A percentile compares a stretch with the other conserved stretches of the same genome.
Evolutionary conservation across 2,797 vertebrate species (phyloP).

Genomic region (Ispidina lecontei): DNA sequence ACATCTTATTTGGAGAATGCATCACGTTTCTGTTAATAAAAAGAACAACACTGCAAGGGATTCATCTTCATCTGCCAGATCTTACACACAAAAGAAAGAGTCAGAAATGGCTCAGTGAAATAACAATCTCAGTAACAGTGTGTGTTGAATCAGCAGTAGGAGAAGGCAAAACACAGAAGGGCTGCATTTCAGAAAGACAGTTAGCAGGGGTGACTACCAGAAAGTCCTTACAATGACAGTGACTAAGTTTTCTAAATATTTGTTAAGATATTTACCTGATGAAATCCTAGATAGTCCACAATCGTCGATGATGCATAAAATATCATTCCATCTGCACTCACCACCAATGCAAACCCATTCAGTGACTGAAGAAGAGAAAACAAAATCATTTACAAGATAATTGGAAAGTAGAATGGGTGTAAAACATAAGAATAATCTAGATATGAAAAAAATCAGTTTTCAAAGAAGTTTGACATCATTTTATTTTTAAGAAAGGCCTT

Average conservation of each 20-base stretch:
- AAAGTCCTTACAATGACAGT: not conserved
- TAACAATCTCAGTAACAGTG: not conserved
- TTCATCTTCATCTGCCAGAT: not conserved
- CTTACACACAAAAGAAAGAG: not conserved
- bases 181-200: not conserved
- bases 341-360: constrained; percentile 92
- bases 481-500: not conserved
- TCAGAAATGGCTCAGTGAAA: not conserved
- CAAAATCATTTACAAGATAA: not conserved
- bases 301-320: constrained; percentile 95
- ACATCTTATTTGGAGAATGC: not conserved
- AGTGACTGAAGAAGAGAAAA: constrained; percentile 83
- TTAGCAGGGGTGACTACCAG: not conserved
- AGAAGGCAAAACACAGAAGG: not conserved
- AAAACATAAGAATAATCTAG: not conserved
- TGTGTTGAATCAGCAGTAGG: not conserved
- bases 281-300: constrained; percentile 94
- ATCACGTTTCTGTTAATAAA: not conserved
- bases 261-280: constrained; percentile 86
- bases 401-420: not conserved
- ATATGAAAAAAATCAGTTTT: not conserved
- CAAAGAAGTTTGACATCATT: not conserved
- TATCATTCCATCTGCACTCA: constrained; percentile 93
- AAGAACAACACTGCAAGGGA: not conserved
- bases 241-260: not conserved